These are phyloP conservation scores for Dromaius novaehollandiae DNA, from an alignment of 2,113 vertebrate genomes.

Conservation along the genomic window DNA sequence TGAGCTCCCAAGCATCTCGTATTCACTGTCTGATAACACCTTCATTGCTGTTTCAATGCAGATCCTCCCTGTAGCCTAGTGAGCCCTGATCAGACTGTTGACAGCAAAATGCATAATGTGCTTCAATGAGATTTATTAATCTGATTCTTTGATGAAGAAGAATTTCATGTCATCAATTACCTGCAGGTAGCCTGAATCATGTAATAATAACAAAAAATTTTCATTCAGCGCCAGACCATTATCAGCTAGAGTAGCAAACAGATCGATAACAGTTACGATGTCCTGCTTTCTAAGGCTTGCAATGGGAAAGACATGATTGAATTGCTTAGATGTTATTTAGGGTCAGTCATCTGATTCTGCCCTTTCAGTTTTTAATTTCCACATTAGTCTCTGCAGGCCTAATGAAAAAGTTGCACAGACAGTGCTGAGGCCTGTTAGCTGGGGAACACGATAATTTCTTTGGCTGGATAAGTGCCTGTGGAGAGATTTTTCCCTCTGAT, in stretches of 20 bases:
- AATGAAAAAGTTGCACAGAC: not conserved
- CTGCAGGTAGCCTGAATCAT: slow-evolving; percentile 15
- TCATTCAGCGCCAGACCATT: not conserved
- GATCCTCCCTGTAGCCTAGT: not conserved
- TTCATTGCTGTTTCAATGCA: not conserved
- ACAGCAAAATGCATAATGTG: not conserved
- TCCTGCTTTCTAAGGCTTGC: slow-evolving; percentile 39
- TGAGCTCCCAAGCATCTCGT: not conserved
- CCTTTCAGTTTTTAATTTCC: slow-evolving; percentile 38
- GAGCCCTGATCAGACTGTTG: not conserved
- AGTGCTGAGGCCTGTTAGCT: not conserved
- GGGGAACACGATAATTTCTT: not conserved
- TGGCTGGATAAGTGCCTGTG: not conserved
- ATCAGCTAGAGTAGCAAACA: slow-evolving; percentile 21
- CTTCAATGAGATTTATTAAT: not conserved
- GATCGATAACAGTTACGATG: slow-evolving; percentile 35
- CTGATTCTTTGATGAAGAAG: not conserved
- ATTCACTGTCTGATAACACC: not conserved
- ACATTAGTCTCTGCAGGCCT: not conserved
- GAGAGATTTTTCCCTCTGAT: not conserved
- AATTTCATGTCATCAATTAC: slow-evolving; percentile 19
- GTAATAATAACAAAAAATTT: slow-evolving; percentile 23
- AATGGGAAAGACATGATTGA: slow-evolving; percentile 40
- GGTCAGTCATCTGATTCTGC: slow-evolving; percentile 58
- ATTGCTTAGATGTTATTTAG: slow-evolving; percentile 60